Evolutionary conservation across 2,888 invertebrate genomes (phyloP).

Genomic region (Coenonympha arcania): DNA sequence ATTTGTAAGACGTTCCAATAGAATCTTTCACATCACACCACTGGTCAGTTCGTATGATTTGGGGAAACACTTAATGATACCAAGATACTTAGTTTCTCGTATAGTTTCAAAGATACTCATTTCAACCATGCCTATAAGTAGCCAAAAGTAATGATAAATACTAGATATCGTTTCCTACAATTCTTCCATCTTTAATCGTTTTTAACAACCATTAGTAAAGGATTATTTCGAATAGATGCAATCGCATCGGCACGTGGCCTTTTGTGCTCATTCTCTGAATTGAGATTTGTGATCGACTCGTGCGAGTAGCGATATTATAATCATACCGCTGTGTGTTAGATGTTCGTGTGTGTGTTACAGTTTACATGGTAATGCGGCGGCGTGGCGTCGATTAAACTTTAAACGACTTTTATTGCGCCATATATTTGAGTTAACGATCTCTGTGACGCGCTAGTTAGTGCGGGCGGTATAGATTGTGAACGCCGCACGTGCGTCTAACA

Average conservation of each 20-base stretch:
- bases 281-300: not conserved
- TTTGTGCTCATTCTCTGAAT: no score
- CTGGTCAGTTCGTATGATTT: no score
- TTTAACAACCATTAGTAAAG: not conserved
- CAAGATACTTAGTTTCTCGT: no score
- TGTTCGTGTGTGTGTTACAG: not conserved
- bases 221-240: not conserved
- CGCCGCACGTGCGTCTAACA: no score
- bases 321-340: not conserved
- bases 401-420: constrained; percentile 18
- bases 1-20: no score
- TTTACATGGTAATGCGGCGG: not conserved
- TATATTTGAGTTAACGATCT: not conserved
- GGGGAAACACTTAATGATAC: no score
- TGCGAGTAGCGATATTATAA: not conserved
- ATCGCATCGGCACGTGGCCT: not conserved
- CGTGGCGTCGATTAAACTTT: constrained; percentile 15
- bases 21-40: no score
- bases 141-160: not conserved
- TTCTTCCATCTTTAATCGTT: not conserved
- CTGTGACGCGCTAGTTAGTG: not conserved
- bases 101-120: no score
- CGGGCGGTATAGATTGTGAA: constrained; percentile 28
- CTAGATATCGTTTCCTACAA: no score
- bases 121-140: no score